Evolutionary conservation across 2,888 invertebrate genomes (phyloP), one percentile per base, ranked within the genome.

Genomic region (Cordilura impudica): DNA sequence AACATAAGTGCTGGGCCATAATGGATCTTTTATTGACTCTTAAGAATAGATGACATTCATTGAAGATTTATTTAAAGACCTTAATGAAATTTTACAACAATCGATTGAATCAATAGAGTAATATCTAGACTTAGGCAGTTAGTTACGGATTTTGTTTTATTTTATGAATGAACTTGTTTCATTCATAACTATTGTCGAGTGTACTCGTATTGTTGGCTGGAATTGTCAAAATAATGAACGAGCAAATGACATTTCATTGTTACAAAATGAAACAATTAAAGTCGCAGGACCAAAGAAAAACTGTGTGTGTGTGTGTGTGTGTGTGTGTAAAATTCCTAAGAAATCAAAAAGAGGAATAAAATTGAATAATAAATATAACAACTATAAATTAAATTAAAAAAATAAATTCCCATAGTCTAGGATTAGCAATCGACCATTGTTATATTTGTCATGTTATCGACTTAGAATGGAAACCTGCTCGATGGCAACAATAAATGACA

Each of bases 11-110:
- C 6, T n/a, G 5, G 35, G 12, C n/a, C n/a, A 51, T 35, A 18
- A 65, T 19, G 7, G 12, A 16, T 31, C 31, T 54, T 61, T 61
- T n/a, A 14, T n/a, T 56, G 19, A 2, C 12, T 49, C 19, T 58
- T 31, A 49, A 12, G 10, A 49, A 26, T 8, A 16, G 3, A 16
- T 18, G 45, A 31, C 16, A 69, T 69, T 63, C 21, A 61, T 56
- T 35, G 12, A 65, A 78, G 54, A 78, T 74, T 78, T 74, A 78
- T 78, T 78, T 78, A 49, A 78, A 66, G 65, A 74, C 70, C 70
- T 71, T 54, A 74, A 78, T 71, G 78, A 78, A 70, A 74, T 66
- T 66, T 19, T 12, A 1, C 12, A 69, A 78, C 74, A 78, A 78
- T 77, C 8, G 16, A 16, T 49, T 1, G 4, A 29, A 35, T 5